Percentiles rank a stretch among this genome's conserved stretches.
Conservation (phyloP, 2,113 vertebrate genomes). For the Carassius gibelio region DNA sequence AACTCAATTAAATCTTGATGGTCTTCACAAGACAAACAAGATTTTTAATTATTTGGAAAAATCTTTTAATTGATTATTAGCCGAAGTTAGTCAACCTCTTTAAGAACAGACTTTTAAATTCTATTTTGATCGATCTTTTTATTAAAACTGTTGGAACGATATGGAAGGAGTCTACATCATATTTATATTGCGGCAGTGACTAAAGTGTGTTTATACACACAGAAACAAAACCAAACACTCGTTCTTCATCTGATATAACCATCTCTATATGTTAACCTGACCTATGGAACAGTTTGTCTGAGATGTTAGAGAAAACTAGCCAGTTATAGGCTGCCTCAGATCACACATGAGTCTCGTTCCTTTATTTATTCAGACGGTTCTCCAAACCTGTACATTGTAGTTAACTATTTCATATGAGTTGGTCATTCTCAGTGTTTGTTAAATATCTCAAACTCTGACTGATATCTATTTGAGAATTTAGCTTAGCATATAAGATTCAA, state of each 20-base stretch:
- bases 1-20: no score
- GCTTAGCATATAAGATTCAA: constrained; percentile 24
- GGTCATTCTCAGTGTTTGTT: not conserved
- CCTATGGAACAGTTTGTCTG: not conserved
- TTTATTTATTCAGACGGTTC: not conserved
- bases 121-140: not conserved
- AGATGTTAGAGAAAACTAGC: no score
- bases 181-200: not conserved
- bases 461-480: not conserved
- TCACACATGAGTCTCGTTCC: not conserved
- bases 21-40: no score
- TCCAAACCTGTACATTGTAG: not conserved
- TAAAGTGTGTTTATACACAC: not conserved
- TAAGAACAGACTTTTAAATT: not conserved
- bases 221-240: not conserved
- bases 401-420: not conserved
- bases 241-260: not conserved
- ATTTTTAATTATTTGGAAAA: no score
- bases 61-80: no score
- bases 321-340: not conserved
- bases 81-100: no score
- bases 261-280: not conserved
- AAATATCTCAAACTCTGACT: not conserved
- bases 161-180: not conserved
- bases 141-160: not conserved